Base-by-base conservation (phyloP, 1,140 invertebrate genomes). In the Vanessa tameamea region DNA sequence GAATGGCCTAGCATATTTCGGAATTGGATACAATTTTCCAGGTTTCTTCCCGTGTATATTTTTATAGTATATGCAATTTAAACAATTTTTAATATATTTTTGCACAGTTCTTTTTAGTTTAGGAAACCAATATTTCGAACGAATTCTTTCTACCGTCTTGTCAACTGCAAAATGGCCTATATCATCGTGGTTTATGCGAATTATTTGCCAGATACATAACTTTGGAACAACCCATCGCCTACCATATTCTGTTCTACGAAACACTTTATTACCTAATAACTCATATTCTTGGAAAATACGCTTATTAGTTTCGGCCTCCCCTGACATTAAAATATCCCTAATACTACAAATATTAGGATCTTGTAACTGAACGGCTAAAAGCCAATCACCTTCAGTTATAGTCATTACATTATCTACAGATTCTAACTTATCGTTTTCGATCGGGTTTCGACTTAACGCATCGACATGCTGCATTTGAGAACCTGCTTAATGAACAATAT, bases 251-350 rank as follows among this genome's bases (percentile, higher is more conserved):
- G 47, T 65, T 50, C 64, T 13, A 48, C 47, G 47, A 48, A 48
- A 65, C 13, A 65, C 64, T 64, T 64, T 65, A 20, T 48, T 48
- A 13, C 64, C 47, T 48, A 65, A 65, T 15, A 65, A 9, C 12
- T 65, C 64, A 48, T 65, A 65, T 16, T 47, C 12, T 48, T 50
- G 47, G 48, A 65, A 65, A 7, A 48, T 48, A 16, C 48, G 48
- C 15, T 50, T 50, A 50, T 50, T 50, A 14, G 48, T 5, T 14
- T 50, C 48, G 48, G 48, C 48, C 15, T 50, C 12, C 1, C 48
- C 48, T 50, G 48, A 50, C 48, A 14, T 11, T 50, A 50, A 50
- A 50, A 50, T 50, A 11, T 50, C 48, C 13, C 48, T 12, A 50
- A 50, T 6, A 50, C 48, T 12, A 13, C 48, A 50, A 12, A 50